Evolutionary conservation across 2,113 vertebrate genomes (phyloP).

Genomic region (Phylloscopus trochiloides): DNA sequence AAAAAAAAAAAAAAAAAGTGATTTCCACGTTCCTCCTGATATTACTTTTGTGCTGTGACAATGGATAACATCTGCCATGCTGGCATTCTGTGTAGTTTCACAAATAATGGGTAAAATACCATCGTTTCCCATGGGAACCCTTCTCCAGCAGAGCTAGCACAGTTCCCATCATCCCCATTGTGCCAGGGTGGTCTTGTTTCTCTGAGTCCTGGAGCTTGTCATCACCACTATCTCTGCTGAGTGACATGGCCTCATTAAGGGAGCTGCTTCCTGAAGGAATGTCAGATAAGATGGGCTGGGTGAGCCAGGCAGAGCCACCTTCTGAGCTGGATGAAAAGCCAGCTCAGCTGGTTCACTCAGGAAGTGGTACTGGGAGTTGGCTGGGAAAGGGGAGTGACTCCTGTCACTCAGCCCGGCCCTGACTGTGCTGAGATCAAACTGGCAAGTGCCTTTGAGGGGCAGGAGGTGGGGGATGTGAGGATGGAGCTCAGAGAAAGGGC

Average conservation of each 20-base stretch:
- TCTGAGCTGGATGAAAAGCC: not conserved
- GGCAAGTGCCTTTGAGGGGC: not conserved
- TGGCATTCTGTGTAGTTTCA: not conserved
- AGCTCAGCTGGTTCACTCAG: not conserved
- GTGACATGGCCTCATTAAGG: not conserved
- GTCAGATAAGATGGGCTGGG: slow-evolving; percentile 7
- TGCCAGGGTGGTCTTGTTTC: slow-evolving; percentile 12
- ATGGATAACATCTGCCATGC: slow-evolving; percentile 24
- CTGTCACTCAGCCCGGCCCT: not conserved
- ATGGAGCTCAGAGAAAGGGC: not conserved
- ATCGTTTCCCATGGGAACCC: not conserved
- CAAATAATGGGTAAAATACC: slow-evolving; percentile 18
- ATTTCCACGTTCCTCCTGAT: not conserved
- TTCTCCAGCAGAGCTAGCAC: not conserved
- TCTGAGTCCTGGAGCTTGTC: not conserved
- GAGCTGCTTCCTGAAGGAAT: not conserved
- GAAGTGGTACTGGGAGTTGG: not conserved
- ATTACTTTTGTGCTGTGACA: not conserved
- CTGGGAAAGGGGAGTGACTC: not conserved
- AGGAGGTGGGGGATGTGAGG: not conserved
- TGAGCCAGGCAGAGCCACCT: not conserved
- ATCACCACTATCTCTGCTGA: not conserved
- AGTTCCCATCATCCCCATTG: not conserved
- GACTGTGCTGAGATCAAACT: not conserved
- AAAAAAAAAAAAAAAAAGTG: not conserved